Evolutionary conservation across 2,113 vertebrate species (phyloP).

Genomic region (Lophochroa leadbeateri): DNA sequence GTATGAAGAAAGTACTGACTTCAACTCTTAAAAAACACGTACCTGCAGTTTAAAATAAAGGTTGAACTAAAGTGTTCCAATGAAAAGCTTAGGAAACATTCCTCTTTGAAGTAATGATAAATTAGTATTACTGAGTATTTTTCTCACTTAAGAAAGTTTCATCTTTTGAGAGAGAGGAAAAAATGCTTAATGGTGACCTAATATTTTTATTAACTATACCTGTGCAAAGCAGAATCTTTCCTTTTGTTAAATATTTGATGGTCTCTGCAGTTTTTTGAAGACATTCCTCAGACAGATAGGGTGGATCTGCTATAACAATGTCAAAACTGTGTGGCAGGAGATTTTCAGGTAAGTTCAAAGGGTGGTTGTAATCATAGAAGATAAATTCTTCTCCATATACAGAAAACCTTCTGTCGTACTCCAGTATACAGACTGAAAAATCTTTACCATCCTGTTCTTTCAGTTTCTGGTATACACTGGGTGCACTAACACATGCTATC

Average conservation of each 20-base stretch:
- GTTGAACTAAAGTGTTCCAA: neutral
- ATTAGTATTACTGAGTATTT: neutral
- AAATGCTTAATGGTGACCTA: neutral
- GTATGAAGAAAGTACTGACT: neutral
- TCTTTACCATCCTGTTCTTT: slow-evolving; percentile 73
- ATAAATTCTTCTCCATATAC: slow-evolving; percentile 89
- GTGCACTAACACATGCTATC: slow-evolving; percentile 90
- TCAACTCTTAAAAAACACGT: neutral
- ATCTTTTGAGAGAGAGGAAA: neutral
- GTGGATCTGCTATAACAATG: slow-evolving; percentile 91
- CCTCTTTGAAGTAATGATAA: neutral
- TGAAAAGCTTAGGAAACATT: neutral
- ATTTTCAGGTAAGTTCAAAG: slow-evolving; percentile 77
- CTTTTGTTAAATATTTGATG: slow-evolving; percentile 84
- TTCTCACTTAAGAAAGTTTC: neutral
- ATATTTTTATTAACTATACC: slow-evolving; percentile 71
- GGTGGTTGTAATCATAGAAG: slow-evolving; percentile 93
- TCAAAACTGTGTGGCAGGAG: slow-evolving; percentile 84
- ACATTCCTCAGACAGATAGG: slow-evolving; percentile 93
- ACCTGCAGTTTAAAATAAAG: neutral
- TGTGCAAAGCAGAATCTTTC: slow-evolving; percentile 93
- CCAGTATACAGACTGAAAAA: slow-evolving; percentile 79
- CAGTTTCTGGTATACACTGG: slow-evolving; percentile 93
- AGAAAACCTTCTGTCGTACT: slow-evolving; percentile 90
- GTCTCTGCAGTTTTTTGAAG: slow-evolving; percentile 89